Evolutionary conservation across 2,888 invertebrate species (phyloP), one percentile per base, ranked within the genome.

Genomic region (Dryobota labecula): DNA sequence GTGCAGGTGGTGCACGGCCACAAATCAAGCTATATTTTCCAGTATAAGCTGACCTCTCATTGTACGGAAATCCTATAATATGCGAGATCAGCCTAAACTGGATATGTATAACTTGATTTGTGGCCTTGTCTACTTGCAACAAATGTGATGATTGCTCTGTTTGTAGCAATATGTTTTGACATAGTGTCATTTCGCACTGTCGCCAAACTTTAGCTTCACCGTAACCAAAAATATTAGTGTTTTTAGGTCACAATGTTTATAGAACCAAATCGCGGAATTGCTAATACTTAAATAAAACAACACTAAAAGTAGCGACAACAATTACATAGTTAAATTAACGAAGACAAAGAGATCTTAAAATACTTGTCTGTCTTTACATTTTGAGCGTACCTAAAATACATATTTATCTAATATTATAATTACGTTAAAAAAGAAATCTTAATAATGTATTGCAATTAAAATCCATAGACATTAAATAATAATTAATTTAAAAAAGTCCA

Each of bases 371-470:
- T 92, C 91, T 91, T 91, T 91, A 86, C 79, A 88, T 86, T 88
- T 94, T 94, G 94, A 94, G 94, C 94, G 91, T 90, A 82, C 87
- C 88, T 86, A 88, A 88, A 87, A 87, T 90, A 87, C 76, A 85
- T 78, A 78, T 83, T 84, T 86, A 76, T 82, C 84, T 86, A 82
- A 74, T 79, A 73, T 83, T 74, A 87, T 75, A 70, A 86, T 84
- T 84, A 83, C 68, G 72, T 81, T 82, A 82, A 85, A 80, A 85
- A 87, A 82, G 47, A 86, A 83, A 84, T 82, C 78, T 86, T 84
- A 84, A 86, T 86, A 84, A 76, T 85, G 76, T 90, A 89, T 90
- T 90, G 88, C 87, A 83, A 89, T 87, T 86, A 75, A 85, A 85
- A 86, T 85, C 84, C 86, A 88, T 89, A 85, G 33, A 80, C 78